Evolutionary conservation across 2,797 vertebrate species (phyloP).

Genomic region (Pelochelys cantorii): DNA sequence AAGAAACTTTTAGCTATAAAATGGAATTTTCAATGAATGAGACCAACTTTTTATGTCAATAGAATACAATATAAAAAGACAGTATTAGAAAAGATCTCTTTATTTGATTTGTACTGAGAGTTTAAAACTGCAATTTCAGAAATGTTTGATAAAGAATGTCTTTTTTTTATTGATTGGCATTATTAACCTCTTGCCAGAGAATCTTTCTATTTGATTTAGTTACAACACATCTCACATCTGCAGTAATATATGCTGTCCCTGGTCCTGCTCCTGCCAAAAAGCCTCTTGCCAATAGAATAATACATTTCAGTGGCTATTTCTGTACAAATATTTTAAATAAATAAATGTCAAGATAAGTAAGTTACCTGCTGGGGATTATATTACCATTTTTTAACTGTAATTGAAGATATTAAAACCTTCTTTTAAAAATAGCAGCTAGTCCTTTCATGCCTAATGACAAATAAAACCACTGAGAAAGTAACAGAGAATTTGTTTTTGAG

Average conservation of each 20-base stretch:
- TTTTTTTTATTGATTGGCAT: conserved; percentile 47
- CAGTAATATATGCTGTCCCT: not conserved
- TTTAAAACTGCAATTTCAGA: conserved; percentile 64
- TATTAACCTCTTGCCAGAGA: conserved; percentile 54
- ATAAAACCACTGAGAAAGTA: conserved; percentile 28
- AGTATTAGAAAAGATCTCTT: conserved; percentile 50
- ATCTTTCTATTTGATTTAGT: conserved; percentile 17
- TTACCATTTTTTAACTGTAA: not conserved
- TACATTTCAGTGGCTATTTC: conserved; percentile 23
- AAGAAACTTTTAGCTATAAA: conserved; percentile 28
- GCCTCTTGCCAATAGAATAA: conserved; percentile 6
- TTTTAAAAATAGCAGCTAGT: conserved; percentile 41
- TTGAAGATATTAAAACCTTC: conserved; percentile 44
- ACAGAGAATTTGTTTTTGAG: not conserved
- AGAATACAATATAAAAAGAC: conserved; percentile 19
- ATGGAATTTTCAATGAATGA: not conserved
- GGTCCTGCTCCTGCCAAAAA: conserved; percentile 32
- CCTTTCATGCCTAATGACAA: conserved; percentile 24
- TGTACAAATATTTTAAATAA: conserved; percentile 42
- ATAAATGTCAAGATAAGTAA: conserved; percentile 33
- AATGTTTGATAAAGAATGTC: conserved; percentile 55
- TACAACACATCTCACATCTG: conserved; percentile 28
- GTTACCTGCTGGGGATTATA: not conserved
- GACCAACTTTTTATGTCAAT: conserved; percentile 20
- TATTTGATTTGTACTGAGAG: conserved; percentile 57